Conservation (phyloP, 2,888 invertebrate genomes). For the Opisthograptis luteolata region DNA sequence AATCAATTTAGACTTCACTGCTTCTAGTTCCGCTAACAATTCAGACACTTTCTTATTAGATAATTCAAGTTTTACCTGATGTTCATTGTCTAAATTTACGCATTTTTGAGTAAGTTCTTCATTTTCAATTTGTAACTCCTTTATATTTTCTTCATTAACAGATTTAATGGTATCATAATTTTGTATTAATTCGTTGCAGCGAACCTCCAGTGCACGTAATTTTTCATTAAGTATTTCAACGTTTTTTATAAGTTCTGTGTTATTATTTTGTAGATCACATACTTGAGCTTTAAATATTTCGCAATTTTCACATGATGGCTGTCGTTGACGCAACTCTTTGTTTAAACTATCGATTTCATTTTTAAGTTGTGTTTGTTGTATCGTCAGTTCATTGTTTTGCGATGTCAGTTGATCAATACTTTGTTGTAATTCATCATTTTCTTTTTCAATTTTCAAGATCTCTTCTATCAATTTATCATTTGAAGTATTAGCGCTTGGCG, state of each 20-base stretch:
- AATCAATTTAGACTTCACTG: conserved; percentile 41
- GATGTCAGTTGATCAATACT: conserved; percentile 62
- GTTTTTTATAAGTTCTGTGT: conserved; percentile 44
- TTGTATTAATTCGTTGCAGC: conserved; percentile 45
- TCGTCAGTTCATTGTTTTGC: conserved; percentile 60
- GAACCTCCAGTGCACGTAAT: conserved; percentile 44
- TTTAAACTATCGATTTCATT: conserved; percentile 60
- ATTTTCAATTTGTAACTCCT: conserved; percentile 43
- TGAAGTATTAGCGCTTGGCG: conserved; percentile 27
- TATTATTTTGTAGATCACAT: conserved; percentile 47
- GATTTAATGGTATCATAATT: conserved; percentile 46
- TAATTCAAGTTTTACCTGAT: conserved; percentile 44
- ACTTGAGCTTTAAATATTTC: conserved; percentile 53
- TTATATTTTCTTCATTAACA: conserved; percentile 52
- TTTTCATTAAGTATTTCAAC: conserved; percentile 45
- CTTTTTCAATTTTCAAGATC: conserved; percentile 70
- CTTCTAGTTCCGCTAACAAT: conserved; percentile 53
- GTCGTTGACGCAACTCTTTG: conserved; percentile 51
- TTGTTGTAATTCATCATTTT: conserved; percentile 73
- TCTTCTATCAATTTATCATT: conserved; percentile 54
- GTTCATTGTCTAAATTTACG: conserved; percentile 46
- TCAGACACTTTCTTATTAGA: conserved; percentile 43
- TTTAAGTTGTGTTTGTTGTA: conserved; percentile 52
- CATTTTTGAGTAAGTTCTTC: conserved; percentile 41
- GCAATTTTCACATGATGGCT: conserved; percentile 49